phyloP scores from a whole-genome alignment of 1,140 invertebrate species.

The Pogonognathellus flavescens region DNA sequence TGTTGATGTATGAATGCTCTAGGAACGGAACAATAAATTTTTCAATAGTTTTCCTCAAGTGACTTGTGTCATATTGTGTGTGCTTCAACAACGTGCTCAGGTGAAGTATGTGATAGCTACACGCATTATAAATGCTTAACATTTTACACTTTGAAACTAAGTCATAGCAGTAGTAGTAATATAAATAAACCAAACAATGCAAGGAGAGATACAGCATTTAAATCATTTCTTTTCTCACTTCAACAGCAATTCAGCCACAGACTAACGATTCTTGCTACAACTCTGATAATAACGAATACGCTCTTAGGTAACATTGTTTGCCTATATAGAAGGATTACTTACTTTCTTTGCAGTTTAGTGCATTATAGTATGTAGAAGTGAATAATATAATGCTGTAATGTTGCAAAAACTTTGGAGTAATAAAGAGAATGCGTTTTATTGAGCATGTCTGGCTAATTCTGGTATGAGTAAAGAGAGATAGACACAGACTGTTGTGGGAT shows the following conservation, averaged over 20 bases:
- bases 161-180: neutral
- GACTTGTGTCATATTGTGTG: too few species aligned
- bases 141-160: neutral
- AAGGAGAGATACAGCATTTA: neutral
- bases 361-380: neutral
- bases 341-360: neutral
- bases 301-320: too few species aligned
- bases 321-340: too few species aligned
- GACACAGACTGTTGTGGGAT: conserved; percentile 1
- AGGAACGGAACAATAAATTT: too few species aligned
- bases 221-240: too few species aligned
- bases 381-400: neutral
- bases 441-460: neutral
- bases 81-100: too few species aligned
- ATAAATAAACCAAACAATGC: too few species aligned
- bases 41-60: too few species aligned
- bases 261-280: too few species aligned
- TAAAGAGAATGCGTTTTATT: conserved; percentile 14
- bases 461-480: neutral
- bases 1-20: too few species aligned
- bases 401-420: neutral
- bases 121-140: neutral
- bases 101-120: neutral
- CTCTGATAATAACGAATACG: too few species aligned
- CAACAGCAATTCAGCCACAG: too few species aligned